Conservation (phyloP, 1,140 invertebrate species). For the Euura lappo region DNA sequence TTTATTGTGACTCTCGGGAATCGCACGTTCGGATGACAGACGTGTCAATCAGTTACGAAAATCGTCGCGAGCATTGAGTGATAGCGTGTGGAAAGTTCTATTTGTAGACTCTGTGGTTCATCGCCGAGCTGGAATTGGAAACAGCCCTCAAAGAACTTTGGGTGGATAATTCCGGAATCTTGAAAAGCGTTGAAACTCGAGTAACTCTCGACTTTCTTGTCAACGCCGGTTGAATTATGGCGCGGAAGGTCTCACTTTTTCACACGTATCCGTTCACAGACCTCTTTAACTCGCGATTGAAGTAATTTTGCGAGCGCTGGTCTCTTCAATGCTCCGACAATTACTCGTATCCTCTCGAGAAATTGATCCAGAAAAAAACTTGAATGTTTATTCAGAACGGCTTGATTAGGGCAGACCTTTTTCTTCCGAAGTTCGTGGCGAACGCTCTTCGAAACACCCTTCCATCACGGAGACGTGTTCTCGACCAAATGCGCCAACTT, state of each 20-base stretch:
- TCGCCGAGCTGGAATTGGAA: background rate
- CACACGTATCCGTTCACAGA: background rate
- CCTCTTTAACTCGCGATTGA: background rate
- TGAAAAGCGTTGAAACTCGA: background rate
- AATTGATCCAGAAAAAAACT: no score
- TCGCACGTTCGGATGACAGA: no score
- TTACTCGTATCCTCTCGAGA: no score
- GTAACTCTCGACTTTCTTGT: slow-evolving; percentile 1
- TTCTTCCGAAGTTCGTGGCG: no score
- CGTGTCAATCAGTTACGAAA: background rate
- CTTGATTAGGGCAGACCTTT: no score
- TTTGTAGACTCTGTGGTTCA: background rate
- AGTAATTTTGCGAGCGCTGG: no score
- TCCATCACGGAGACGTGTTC: background rate
- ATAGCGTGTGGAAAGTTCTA: background rate
- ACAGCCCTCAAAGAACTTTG: background rate
- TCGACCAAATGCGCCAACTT: slow-evolving; percentile 1
- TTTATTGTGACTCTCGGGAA: no score
- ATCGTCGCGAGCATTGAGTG: background rate
- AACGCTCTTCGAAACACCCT: background rate
- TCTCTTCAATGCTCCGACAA: no score
- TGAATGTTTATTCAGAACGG: no score
- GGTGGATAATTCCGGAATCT: background rate
- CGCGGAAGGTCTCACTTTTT: slow-evolving; percentile 1
- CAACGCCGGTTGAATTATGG: slow-evolving; percentile 5